A percentile compares a stretch with the other conserved stretches of the same genome.
phyloP scores from a whole-genome alignment of 2,888 invertebrate genomes.

The Orthonevra nobilis region DNA sequence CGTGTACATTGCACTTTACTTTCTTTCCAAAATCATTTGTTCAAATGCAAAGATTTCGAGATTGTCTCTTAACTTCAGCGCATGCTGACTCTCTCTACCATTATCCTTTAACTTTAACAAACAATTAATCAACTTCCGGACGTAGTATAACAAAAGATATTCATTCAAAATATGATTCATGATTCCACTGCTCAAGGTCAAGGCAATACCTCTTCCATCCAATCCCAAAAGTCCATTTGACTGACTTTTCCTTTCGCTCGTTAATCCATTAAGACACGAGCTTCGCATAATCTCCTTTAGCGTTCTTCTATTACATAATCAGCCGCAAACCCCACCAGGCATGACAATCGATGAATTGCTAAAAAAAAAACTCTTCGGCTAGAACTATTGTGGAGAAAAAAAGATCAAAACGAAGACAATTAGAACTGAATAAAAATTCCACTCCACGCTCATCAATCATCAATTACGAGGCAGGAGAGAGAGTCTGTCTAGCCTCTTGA shows the following conservation, averaged over 20 bases:
- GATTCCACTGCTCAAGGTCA: too few species aligned
- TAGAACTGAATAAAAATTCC: slow-evolving; percentile 49
- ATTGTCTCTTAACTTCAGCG: too few species aligned
- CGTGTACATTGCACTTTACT: too few species aligned
- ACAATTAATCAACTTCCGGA: too few species aligned
- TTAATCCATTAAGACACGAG: slow-evolving; percentile 10
- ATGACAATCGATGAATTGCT: neutral
- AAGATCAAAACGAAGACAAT: slow-evolving; percentile 20
- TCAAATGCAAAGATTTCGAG: too few species aligned
- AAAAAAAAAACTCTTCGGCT: neutral
- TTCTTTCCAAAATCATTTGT: too few species aligned
- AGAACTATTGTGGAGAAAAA: neutral
- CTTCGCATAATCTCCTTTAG: neutral
- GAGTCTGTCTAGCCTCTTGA: neutral
- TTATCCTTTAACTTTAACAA: too few species aligned
- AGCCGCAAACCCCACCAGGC: neutral
- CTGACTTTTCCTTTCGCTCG: slow-evolving; percentile 29
- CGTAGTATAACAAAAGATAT: too few species aligned
- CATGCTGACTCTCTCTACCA: too few species aligned
- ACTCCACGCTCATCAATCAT: slow-evolving; percentile 55
- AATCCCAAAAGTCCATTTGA: too few species aligned
- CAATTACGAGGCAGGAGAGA: slow-evolving; percentile 23
- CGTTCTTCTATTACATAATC: slow-evolving; percentile 18
- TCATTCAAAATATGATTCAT: too few species aligned
- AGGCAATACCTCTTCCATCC: too few species aligned